Evolutionary conservation across 2,113 vertebrate genomes (phyloP).

Genomic region (Amia ocellicauda): DNA sequence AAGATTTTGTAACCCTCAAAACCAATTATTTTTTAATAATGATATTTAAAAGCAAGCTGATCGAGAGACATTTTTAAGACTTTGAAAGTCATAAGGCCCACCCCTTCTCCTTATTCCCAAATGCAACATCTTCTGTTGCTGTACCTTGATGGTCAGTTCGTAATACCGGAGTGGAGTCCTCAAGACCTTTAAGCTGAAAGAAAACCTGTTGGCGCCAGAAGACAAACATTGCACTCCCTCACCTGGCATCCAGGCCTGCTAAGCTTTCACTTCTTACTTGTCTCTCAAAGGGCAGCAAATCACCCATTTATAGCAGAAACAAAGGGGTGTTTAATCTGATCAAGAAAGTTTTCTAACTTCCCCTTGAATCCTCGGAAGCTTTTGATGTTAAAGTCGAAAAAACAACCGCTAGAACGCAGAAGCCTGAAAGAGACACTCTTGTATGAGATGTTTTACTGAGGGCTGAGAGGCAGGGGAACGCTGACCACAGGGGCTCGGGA

Average conservation of each 20-base stretch:
- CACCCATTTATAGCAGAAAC: conserved; percentile 45
- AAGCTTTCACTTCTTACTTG: conserved; percentile 62
- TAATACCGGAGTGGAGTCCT: conserved; percentile 59
- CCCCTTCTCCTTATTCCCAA: neutral
- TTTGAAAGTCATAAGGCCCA: conserved; percentile 30
- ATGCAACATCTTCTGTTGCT: no score
- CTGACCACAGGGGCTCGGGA: no score
- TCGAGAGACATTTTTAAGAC: no score
- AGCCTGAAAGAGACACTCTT: conserved; percentile 3
- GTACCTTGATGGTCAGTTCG: conserved; percentile 45
- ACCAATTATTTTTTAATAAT: no score
- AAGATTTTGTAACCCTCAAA: no score
- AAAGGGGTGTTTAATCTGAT: conserved; percentile 51
- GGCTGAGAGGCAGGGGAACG: neutral
- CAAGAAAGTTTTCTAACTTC: conserved; percentile 49
- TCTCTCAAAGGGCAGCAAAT: conserved; percentile 52
- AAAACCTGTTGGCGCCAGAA: conserved; percentile 55
- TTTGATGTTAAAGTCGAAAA: conserved; percentile 13
- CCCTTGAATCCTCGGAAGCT: conserved; percentile 30
- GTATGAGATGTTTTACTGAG: neutral
- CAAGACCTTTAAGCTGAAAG: conserved; percentile 55
- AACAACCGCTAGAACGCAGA: conserved; percentile 15
- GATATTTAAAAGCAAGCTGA: no score
- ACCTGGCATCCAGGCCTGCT: conserved; percentile 60
- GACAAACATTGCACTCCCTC: conserved; percentile 55